Evolutionary conservation across 2,797 vertebrate species (phyloP).

Genomic region (Acipenser ruthenus): DNA sequence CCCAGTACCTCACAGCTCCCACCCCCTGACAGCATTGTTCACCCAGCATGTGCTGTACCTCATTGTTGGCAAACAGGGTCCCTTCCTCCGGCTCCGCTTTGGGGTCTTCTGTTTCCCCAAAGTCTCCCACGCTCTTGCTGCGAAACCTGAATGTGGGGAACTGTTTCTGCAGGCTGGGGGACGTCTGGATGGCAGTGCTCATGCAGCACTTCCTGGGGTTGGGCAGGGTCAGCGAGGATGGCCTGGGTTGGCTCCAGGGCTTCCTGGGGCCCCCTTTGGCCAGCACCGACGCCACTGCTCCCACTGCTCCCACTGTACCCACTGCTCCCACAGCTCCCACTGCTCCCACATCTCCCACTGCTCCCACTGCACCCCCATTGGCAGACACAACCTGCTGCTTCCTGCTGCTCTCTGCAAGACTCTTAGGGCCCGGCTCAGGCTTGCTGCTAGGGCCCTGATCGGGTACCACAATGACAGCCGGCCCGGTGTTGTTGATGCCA

Average conservation of each 20-base stretch:
- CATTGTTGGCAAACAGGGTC: constrained; percentile 44
- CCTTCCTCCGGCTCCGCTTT: constrained; percentile 43
- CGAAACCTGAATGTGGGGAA: constrained; percentile 42
- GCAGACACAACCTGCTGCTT: constrained; percentile 36
- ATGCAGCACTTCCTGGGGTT: constrained; percentile 54
- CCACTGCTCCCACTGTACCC: constrained; percentile 61
- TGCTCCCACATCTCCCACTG: constrained; percentile 63
- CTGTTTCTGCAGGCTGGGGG: constrained; percentile 67
- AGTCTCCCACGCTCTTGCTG: constrained; percentile 55
- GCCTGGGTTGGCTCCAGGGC: constrained; percentile 60
- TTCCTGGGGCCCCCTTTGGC: constrained; percentile 55
- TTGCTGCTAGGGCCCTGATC: constrained; percentile 23
- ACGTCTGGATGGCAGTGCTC: constrained; percentile 78
- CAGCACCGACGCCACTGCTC: constrained; percentile 61
- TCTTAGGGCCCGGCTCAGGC: constrained; percentile 36
- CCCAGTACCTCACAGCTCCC: background rate
- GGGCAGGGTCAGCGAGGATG: constrained; percentile 64
- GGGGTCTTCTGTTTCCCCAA: constrained; percentile 29
- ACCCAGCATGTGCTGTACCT: background rate
- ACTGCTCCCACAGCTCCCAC: constrained; percentile 62
- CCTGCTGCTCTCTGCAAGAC: constrained; percentile 37
- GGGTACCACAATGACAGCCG: constrained; percentile 14
- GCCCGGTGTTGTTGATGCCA: constrained; percentile 42
- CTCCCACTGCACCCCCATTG: constrained; percentile 58
- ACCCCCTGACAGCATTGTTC: constrained; percentile 5